Evolutionary conservation across 1,140 invertebrate species (phyloP), one percentile per base, ranked within the genome.

Genomic region (Penaeus indicus): DNA sequence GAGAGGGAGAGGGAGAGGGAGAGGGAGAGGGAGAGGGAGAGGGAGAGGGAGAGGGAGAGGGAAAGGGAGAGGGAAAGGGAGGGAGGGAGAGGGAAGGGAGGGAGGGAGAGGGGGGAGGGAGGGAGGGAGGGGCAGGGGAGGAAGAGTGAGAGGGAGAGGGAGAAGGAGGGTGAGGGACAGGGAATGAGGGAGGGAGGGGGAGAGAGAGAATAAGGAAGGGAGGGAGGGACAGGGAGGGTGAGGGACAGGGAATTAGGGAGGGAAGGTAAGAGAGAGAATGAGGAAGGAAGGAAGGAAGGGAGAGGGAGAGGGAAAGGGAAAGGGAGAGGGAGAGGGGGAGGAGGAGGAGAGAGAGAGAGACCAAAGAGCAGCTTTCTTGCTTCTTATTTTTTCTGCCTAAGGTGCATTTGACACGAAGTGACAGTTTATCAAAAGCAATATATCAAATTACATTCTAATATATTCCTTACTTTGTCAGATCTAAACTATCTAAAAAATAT

Each of bases 1-100:
- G 42, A 80, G 78, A 80, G 7, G 47, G 42, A 80, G 32, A 80
- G 78, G 47, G 47, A 81, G 16, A 81, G 79, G 54, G 79, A 81
- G 19, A 81, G 42, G 25, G 3, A 81, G 42, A 81, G 42, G 7
- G 38, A 19, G 47, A 60, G 19, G 61, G 47, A 81, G 42, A 81
- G 42, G 18, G 25, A 81, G 13, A 81, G 42, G 19, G 42, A 62
- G 10, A 62, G 47, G 42, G 25, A 60, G 78, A 19, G 19, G 78
- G 25, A 19, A 3, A 18, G 16, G 18, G 38, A 7, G 38, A 25
- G 19, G 16, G 32, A 21, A 7, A 32, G 16, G 38, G 32, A 32
- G 38, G 8, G 32, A 7, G 32, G 8, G 38, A 21, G 16, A 7
- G 38, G 8, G 38, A 18, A 3, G 16, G 4, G 19, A 7, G 38